Evolutionary conservation across 2,888 invertebrate species (phyloP), one percentile per base, ranked within the genome.

Genomic region (Ashinkailepas kermadecensis): DNA sequence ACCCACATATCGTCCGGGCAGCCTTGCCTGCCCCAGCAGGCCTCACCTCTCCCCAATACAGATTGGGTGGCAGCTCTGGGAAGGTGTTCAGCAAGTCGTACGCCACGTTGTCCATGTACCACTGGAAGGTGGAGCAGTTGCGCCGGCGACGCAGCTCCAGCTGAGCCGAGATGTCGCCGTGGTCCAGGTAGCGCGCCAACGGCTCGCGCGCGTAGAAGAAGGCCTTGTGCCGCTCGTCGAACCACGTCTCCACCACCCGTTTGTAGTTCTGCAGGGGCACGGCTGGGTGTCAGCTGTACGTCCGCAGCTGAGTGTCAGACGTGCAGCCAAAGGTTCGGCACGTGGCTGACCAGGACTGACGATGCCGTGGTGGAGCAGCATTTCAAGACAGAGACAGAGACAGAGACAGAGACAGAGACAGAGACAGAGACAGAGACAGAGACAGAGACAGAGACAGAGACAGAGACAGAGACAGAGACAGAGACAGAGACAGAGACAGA

Each of bases 21-120:
- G 6, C 10, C 18, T 18, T 8, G n/a, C 65, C 23, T 9, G n/a
- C 65, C 12, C 65, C 65, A 8, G n/a, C n/a, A 9, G 8, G 4
- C 8, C 92, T 91, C 85, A 95, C 91, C 90, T 97, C 97, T 83
- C 99, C 99, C 96, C 96, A 98, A 85, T 94, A 93, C 78, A 95
- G 88, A 87, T 99, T 99, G 62, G 95, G 94, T 0, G 90, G 90
- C 79, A 89, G 87, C 18, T 87, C 85, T 11, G 90, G 90, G 84
- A 89, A 90, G 82, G 87, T 86, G 82, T 87, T 86, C 82, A 87
- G 87, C 11, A 90, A 89, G 84, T 90, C 90, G 85, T 89, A 89
- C 0, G 90, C 90, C 21, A 88, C 86, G 84, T 89, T 88, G n/a
- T 88, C 87, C 87, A 88, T 88, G 83, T 87, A 90, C 90, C 90